These are phyloP conservation scores for Parnassius apollo DNA, from an alignment of 2,888 invertebrate species.

Conservation along the genomic window DNA sequence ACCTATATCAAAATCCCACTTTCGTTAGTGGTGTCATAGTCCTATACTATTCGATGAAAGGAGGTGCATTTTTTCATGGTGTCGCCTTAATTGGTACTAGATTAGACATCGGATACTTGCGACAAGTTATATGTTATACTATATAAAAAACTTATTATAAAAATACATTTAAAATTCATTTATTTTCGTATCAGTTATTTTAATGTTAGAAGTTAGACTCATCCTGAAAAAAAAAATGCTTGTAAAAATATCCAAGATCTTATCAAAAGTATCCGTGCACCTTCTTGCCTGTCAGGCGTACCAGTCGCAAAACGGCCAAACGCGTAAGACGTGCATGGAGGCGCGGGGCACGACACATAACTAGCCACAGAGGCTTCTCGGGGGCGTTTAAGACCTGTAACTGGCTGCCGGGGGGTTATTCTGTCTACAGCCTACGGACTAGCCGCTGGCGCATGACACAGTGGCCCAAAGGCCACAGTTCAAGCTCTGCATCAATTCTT, in stretches of 20 bases:
- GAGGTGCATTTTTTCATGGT: too few relatives aligned
- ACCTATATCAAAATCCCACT: too few relatives aligned
- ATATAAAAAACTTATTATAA: too few relatives aligned
- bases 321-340: slow-evolving; percentile 43
- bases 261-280: slow-evolving; percentile 1
- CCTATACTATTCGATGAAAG: too few relatives aligned
- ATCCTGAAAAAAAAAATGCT: too few relatives aligned
- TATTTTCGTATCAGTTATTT: too few relatives aligned
- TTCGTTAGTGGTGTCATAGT: too few relatives aligned
- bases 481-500: slow-evolving; percentile 43
- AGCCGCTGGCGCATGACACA: slow-evolving; percentile 62
- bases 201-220: too few relatives aligned
- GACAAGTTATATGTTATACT: too few relatives aligned
- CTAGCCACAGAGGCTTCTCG: slow-evolving; percentile 65
- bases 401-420: slow-evolving; percentile 80
- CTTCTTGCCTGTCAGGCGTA: not conserved
- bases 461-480: slow-evolving; percentile 46
- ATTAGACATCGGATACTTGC: too few relatives aligned
- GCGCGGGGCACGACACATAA: slow-evolving; percentile 58
- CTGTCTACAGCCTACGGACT: slow-evolving; percentile 65
- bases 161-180: too few relatives aligned
- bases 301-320: slow-evolving; percentile 30
- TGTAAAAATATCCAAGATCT: too few relatives aligned
- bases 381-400: slow-evolving; percentile 76
- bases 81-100: not conserved